These are phyloP conservation scores for Druceiella hillmani DNA, from an alignment of 2,888 invertebrate genomes.

Conservation along the genomic window DNA sequence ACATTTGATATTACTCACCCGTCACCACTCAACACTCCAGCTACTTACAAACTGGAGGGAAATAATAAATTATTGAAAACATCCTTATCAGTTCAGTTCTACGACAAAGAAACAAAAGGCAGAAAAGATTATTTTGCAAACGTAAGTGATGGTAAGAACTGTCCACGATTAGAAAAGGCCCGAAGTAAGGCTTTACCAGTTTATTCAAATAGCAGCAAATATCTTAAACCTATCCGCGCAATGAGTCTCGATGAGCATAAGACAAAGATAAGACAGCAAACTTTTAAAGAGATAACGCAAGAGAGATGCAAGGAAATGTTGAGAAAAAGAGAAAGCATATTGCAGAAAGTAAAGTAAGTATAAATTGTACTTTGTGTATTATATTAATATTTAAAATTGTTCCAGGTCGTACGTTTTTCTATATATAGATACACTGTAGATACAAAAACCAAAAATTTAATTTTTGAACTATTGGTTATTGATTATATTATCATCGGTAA, in stretches of 20 bases:
- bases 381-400: neutral
- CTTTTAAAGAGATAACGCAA: conserved; percentile 46
- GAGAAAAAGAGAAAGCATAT: conserved; percentile 46
- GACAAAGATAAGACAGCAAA: conserved; percentile 36
- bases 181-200: conserved; percentile 38
- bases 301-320: conserved; percentile 53
- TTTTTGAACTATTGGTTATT: no score
- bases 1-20: no score
- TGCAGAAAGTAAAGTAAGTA: conserved; percentile 58
- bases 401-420: neutral
- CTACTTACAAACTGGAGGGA: no score
- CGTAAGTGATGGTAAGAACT: conserved; percentile 34
- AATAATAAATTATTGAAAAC: no score
- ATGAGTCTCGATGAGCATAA: conserved; percentile 30
- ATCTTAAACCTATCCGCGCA: conserved; percentile 30
- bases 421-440: no score
- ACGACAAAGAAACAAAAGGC: conserved; percentile 31
- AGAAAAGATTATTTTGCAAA: conserved; percentile 10
- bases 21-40: no score
- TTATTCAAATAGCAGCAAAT: conserved; percentile 42
- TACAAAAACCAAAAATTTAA: no score
- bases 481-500: no score
- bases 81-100: conserved; percentile 35
- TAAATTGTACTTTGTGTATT: neutral
- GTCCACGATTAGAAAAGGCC: conserved; percentile 37